Base-by-base conservation (phyloP, 2,113 vertebrate species). In the Sander vitreus region DNA sequence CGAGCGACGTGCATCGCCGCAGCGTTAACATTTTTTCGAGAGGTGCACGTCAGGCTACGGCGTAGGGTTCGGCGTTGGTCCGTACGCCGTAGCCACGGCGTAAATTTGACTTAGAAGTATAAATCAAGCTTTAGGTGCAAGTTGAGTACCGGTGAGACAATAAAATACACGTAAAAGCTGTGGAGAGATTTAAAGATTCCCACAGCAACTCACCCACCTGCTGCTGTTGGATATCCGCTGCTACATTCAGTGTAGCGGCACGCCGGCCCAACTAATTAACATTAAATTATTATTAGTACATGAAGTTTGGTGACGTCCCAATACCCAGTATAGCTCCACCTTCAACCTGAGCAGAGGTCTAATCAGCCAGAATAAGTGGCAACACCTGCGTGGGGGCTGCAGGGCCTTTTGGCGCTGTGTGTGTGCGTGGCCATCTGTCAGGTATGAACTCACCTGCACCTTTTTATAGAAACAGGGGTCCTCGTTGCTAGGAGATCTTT, bases 401-500 rank as follows among this genome's bases (percentile, higher is more conserved):
- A 10, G 14, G 53, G 39, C 39, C 39, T 43, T 43, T 43, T 11
- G 9, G 10, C 2, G 39, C 39, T 33, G 48, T 59, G 50, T 65
- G 80, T 53, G 62, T 51, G 62, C 0, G 54, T 0, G 54, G 39
- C 88, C 90, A 91, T 91, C 90, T 93, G 92, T 88, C 80, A 81
- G 80, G 80, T 87, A 71, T 53, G 90, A 83, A 71, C 63, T 88
- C 83, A 91, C 90, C 83, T 86, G 60, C 21, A 66, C 68, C 57
- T 69, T 82, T 39, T 78, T 58, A 71, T 67, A 81, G 87, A 89
- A 88, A 79, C 84, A 7, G 13, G 63, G 48, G 51, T 83, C 50
- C 53, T 66, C 53, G 91, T 92, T 93, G 92, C 92, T 87, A 86
- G 83, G 92, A 58, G 84, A 92, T 68, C 72, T 85, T 76, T 54